These are phyloP conservation scores for Chalcis sispes DNA, from an alignment of 2,888 invertebrate species.

Conservation along the genomic window DNA sequence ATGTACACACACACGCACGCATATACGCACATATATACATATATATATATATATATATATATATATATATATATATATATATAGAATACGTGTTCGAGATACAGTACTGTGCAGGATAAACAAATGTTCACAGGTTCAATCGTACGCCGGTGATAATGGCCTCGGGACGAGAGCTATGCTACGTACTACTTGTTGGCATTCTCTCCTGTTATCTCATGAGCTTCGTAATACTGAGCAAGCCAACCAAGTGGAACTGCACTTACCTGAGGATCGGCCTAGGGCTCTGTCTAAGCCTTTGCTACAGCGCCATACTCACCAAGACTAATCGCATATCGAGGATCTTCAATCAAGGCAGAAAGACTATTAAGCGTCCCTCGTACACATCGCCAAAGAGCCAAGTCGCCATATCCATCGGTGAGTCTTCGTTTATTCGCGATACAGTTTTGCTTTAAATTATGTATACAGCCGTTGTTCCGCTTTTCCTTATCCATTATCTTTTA, in stretches of 20 bases:
- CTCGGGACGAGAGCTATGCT: slow-evolving; percentile 86
- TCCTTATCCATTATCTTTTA: too few species aligned
- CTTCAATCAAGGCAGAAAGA: slow-evolving; percentile 77
- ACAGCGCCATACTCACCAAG: slow-evolving; percentile 86
- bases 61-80: too few species aligned
- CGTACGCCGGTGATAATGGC: slow-evolving; percentile 87
- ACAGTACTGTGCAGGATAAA: too few species aligned
- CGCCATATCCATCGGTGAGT: slow-evolving; percentile 82
- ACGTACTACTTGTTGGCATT: slow-evolving; percentile 84
- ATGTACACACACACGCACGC: too few species aligned
- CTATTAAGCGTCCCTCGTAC: slow-evolving; percentile 84
- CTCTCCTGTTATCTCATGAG: slow-evolving; percentile 84
- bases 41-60: too few species aligned
- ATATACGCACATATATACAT: not conserved
- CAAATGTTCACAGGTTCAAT: slow-evolving; percentile 70
- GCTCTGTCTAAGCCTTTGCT: slow-evolving; percentile 84
- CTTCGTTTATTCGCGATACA: too few species aligned
- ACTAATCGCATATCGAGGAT: slow-evolving; percentile 83
- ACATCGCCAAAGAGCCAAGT: slow-evolving; percentile 87
- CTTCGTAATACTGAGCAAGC: slow-evolving; percentile 83
- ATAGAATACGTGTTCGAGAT: too few species aligned
- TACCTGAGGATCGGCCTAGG: slow-evolving; percentile 83
- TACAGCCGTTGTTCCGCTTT: too few species aligned
- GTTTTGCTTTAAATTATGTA: too few species aligned
- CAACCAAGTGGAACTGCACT: slow-evolving; percentile 82